A percentile compares a stretch with the other conserved stretches of the same genome.
phyloP scores from a whole-genome alignment of 2,113 vertebrate species.

The Pelvicachromis taeniatus region DNA sequence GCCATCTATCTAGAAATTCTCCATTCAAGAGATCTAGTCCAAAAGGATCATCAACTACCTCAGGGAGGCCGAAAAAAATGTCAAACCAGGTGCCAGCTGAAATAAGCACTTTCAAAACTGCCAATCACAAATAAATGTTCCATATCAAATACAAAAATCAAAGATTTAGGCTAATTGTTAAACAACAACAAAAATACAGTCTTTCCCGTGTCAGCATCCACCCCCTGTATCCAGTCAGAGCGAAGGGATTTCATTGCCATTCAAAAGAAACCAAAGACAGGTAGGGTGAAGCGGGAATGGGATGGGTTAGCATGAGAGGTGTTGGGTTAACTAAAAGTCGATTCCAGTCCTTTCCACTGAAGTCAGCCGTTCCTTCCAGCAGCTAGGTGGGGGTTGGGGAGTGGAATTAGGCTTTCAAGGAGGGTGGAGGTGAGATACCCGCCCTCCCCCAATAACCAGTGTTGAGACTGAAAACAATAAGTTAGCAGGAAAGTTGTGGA shows the following conservation, averaged over 20 bases:
- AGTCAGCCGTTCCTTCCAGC: conserved; percentile 52
- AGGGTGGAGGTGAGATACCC: conserved; percentile 27
- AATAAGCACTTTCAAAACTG: conserved; percentile 32
- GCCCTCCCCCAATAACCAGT: conserved; percentile 69
- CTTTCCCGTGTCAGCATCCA: conserved; percentile 24
- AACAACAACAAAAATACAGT: conserved; percentile 30
- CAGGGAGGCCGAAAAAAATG: conserved; percentile 29
- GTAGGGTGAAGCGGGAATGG: background rate
- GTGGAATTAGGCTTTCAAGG: conserved; percentile 43
- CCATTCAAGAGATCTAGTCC: background rate
- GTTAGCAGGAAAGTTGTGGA: conserved; percentile 68
- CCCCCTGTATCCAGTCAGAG: conserved; percentile 8
- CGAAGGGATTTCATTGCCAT: conserved; percentile 8
- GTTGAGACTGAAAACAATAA: conserved; percentile 79
- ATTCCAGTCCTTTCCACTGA: conserved; percentile 51
- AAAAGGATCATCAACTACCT: background rate
- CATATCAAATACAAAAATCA: conserved; percentile 20
- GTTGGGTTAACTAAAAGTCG: conserved; percentile 43
- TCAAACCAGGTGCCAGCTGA: conserved; percentile 7
- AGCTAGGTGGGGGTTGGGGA: background rate
- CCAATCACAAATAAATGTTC: conserved; percentile 23
- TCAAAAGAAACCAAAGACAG: conserved; percentile 28
- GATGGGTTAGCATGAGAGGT: background rate
- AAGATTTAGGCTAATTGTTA: conserved; percentile 32
- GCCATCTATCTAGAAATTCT: background rate